Percentiles rank a stretch among this genome's conserved stretches.
Evolutionary conservation across 2,888 invertebrate genomes (phyloP).

Genomic region (Tromatobia lineatoria): DNA sequence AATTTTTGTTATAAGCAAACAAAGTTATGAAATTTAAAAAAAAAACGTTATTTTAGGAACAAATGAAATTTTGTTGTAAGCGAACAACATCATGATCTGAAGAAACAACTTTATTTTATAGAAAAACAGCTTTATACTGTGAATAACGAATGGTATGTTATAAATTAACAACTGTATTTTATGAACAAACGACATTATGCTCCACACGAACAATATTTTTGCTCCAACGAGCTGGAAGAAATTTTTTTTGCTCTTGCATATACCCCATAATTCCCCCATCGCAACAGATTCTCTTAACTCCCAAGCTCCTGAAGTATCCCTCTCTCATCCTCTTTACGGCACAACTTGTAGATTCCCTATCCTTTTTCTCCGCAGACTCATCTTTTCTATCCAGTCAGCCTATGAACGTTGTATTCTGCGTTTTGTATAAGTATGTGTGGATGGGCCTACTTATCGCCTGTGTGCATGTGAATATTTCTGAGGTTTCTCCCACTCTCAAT

Average conservation of each 20-base stretch:
- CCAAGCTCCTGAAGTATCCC: constrained; percentile 44
- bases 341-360: background rate
- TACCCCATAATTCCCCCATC: background rate
- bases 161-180: no score
- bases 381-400: background rate
- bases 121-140: no score
- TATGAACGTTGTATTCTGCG: background rate
- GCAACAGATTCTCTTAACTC: constrained; percentile 13
- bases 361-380: background rate
- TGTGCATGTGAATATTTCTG: background rate
- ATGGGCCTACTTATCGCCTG: background rate
- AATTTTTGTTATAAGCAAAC: no score
- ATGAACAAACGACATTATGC: no score
- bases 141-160: no score
- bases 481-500: background rate
- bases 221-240: constrained; percentile 46
- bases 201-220: no score
- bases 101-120: no score
- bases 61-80: no score
- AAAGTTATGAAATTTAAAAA: no score
- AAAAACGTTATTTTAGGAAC: no score
- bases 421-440: background rate
- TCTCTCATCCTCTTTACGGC: background rate
- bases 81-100: no score
- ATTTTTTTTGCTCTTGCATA: no score